phyloP scores from a whole-genome alignment of 1,140 invertebrate species.

The Lanistes nyassanus region DNA sequence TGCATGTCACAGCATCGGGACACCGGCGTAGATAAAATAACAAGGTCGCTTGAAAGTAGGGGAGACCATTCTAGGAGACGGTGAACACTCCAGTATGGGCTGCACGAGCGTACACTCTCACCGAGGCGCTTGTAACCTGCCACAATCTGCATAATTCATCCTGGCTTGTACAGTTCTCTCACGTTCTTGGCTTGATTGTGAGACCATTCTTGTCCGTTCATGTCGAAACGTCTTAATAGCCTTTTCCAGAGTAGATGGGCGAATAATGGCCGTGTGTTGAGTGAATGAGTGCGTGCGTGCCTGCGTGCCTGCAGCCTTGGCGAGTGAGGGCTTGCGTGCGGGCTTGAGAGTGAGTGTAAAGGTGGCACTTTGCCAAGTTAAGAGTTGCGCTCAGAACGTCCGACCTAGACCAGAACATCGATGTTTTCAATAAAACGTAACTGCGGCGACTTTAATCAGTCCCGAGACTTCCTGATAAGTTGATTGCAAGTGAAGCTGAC shows the following conservation, averaged over 20 bases:
- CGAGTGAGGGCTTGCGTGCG: constrained; percentile 8
- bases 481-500: too few species aligned
- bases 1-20: too few species aligned
- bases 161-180: too few species aligned
- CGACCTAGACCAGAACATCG: too few species aligned
- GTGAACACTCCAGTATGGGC: background rate
- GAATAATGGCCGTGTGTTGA: constrained; percentile 1
- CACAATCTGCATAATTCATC: too few species aligned
- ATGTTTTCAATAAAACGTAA: background rate
- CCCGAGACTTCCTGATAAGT: background rate
- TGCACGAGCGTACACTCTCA: background rate
- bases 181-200: background rate
- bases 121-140: too few species aligned
- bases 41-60: too few species aligned
- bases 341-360: background rate
- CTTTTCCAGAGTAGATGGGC: background rate
- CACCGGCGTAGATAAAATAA: too few species aligned
- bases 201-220: background rate
- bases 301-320: too few species aligned
- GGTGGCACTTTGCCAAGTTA: background rate
- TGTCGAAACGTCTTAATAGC: background rate
- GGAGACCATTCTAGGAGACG: too few species aligned
- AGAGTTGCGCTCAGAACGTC: too few species aligned
- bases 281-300: constrained; percentile 5
- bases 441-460: background rate